Evolutionary conservation across 2,888 invertebrate species (phyloP), one percentile per base, ranked within the genome.

Genomic region (Nephrotoma guestfalica): DNA sequence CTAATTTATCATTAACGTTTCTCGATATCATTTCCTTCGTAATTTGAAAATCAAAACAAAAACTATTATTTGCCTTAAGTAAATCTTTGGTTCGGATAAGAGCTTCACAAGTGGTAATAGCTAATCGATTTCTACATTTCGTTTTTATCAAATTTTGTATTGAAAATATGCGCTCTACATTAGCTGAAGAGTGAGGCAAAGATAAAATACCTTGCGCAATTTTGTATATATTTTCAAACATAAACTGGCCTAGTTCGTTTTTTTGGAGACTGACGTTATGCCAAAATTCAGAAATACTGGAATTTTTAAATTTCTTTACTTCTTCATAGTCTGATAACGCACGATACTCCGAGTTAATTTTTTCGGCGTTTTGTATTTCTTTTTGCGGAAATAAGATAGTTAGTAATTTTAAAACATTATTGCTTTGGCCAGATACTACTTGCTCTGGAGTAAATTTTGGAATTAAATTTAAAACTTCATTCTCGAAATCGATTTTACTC

Each of bases 61-160:
- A 18, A 18, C 83, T 18, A 4, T 30, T 9, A 18, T 83, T 30
- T 18, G 15, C 30, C 9, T 83, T 83, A 83, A 83, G n/a, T 41
- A 87, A 84, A 45, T 87, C 85, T 71, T 86, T 87, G 4, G 86
- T 47, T 45, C 86, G 87, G 15, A 87, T 86, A 15, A 87, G 30
- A 11, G 87, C 57, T 3, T 87, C 71, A 84, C 86, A 86, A 5
- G 57, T 86, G n/a, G 30, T 40, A 11, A 71, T n/a, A 2, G 9
- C n/a, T 5, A 86, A 9, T 6, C 86, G 86, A 84, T 87, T 87
- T 51, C 87, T 30, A 85, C 87, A 87, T 43, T 87, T 87, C 2
- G 86, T 57, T 86, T 87, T 87, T 18, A 86, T 87, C 30, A 87
- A 57, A 87, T 86, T 87, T 86, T n/a, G n/a, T n/a, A n/a, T n/a